phyloP scores from a whole-genome alignment of 2,113 vertebrate species.

The Sinocyclocheilus anophthalmus region DNA sequence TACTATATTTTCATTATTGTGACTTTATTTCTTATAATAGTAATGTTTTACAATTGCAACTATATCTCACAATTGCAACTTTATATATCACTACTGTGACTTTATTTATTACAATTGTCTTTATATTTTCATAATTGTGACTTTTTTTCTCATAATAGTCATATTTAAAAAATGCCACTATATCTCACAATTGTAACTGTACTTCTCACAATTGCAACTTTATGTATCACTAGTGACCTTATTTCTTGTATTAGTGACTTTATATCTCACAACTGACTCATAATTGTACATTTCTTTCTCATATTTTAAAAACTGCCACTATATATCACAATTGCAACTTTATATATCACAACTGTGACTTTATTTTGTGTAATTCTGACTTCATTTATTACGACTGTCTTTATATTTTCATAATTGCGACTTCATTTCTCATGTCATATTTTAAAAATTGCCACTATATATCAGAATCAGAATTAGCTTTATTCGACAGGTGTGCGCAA shows the following conservation, averaged over 20 bases:
- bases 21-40: too few relatives aligned
- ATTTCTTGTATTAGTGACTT: not conserved
- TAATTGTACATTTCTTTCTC: not conserved
- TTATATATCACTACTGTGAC: not conserved
- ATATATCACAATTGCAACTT: not conserved
- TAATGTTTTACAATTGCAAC: too few relatives aligned
- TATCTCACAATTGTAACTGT: too few relatives aligned
- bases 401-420: not conserved
- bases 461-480: too few relatives aligned
- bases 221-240: too few relatives aligned
- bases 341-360: not conserved
- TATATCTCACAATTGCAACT: not conserved
- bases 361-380: not conserved
- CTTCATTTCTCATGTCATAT: not conserved
- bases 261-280: too few relatives aligned
- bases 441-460: not conserved
- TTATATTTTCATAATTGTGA: not conserved
- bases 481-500: too few relatives aligned
- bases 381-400: not conserved
- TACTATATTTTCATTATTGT: too few relatives aligned
- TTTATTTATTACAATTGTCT: not conserved
- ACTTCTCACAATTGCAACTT: too few relatives aligned
- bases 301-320: not conserved
- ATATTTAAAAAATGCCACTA: too few relatives aligned
- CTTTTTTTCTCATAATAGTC: not conserved